Evolutionary conservation across 2,113 vertebrate species (phyloP).

Genomic region (Canis aureus): DNA sequence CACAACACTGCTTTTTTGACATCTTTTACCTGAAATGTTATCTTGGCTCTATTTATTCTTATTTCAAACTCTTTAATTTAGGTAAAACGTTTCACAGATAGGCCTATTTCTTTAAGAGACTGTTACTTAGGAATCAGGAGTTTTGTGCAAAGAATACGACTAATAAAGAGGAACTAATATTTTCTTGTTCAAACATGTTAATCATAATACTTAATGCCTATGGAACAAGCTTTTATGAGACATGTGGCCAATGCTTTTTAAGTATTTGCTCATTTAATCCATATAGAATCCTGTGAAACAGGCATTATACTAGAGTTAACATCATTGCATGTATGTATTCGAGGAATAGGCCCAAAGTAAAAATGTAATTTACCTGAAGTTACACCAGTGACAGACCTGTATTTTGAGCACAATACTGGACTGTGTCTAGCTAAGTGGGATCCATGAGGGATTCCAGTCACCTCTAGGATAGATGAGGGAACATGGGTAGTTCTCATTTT

Average conservation of each 20-base stretch:
- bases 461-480: neutral
- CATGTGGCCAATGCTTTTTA: neutral
- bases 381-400: neutral
- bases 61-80: constrained; percentile 1
- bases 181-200: neutral
- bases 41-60: neutral
- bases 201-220: neutral
- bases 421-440: neutral
- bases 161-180: neutral
- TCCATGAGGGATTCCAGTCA: neutral
- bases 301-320: neutral
- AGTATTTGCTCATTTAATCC: neutral
- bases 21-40: constrained; percentile 32
- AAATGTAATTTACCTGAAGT: neutral
- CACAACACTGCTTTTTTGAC: neutral
- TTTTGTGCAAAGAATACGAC: neutral
- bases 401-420: neutral
- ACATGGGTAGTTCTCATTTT: neutral
- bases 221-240: neutral
- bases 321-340: neutral
- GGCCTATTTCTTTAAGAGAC: neutral
- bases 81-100: neutral
- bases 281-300: neutral
- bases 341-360: neutral
- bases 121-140: neutral